These are phyloP conservation scores for Scaptodrosophila lebanonensis DNA, from an alignment of 1,140 invertebrate species.

Conservation along the genomic window DNA sequence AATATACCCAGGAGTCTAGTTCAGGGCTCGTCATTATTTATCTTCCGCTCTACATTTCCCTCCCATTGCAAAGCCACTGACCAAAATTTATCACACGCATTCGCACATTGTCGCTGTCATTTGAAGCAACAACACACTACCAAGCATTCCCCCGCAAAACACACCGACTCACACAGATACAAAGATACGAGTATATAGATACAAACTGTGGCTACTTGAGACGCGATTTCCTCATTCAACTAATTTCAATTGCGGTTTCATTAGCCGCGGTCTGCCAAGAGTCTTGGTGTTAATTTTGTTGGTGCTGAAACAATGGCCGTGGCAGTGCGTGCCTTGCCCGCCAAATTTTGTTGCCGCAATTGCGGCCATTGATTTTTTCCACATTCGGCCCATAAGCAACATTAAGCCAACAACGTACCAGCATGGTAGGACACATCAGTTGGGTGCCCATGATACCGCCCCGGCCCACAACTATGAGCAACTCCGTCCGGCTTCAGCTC, in stretches of 20 bases:
- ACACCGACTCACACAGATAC: conserved; percentile 24
- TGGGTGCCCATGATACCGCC: too few relatives aligned
- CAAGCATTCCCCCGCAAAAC: conserved; percentile 10
- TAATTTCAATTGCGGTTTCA: conserved; percentile 65
- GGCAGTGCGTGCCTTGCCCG: too few relatives aligned
- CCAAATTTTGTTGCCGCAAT: not conserved
- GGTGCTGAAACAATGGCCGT: not conserved
- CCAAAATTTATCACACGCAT: conserved; percentile 59
- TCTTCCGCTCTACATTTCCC: not conserved
- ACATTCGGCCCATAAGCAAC: too few relatives aligned
- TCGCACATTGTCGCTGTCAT: conserved; percentile 71
- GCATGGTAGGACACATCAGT: too few relatives aligned
- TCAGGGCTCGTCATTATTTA: conserved; percentile 10
- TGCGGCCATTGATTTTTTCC: conserved; percentile 4
- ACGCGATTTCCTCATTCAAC: conserved; percentile 33
- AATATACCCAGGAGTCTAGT: too few relatives aligned
- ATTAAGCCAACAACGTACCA: too few relatives aligned
- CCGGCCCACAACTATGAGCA: too few relatives aligned
- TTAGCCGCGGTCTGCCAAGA: conserved; percentile 63
- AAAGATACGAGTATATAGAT: conserved; percentile 46
- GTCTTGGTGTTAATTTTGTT: conserved; percentile 46
- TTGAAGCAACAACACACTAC: conserved; percentile 4
- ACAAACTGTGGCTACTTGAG: conserved; percentile 40
- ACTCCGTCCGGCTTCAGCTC: too few relatives aligned
- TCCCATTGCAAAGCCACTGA: not conserved